Evolutionary conservation across 2,888 invertebrate genomes (phyloP).

Genomic region (Caenorhabditis sulstoni): DNA sequence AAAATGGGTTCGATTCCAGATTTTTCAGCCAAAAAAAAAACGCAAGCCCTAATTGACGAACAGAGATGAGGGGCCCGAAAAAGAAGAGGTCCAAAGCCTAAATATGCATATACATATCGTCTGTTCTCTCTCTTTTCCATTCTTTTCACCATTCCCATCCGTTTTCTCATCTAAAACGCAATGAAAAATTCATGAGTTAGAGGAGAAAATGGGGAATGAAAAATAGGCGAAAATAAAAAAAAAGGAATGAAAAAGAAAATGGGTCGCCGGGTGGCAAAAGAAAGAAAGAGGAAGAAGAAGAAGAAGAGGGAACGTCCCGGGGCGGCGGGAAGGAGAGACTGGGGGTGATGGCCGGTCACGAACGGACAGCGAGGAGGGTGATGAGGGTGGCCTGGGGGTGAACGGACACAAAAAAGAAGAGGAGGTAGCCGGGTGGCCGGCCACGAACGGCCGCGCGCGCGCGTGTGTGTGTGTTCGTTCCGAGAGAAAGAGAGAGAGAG

Average conservation of each 20-base stretch:
- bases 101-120: too few species aligned
- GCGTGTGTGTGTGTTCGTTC: too few species aligned
- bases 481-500: conserved; percentile 12
- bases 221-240: not conserved
- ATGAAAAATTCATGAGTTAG: not conserved
- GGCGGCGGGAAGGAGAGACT: conserved; percentile 11
- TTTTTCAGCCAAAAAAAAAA: too few species aligned
- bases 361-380: conserved; percentile 20
- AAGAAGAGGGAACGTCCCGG: conserved; percentile 1
- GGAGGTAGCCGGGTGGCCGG: conserved; percentile 31
- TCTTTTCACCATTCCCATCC: too few species aligned
- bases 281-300: not conserved
- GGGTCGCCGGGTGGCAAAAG: too few species aligned
- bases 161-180: not conserved
- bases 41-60: too few species aligned
- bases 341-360: conserved; percentile 21
- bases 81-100: too few species aligned
- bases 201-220: conserved; percentile 11
- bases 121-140: too few species aligned
- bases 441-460: not conserved
- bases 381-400: conserved; percentile 23
- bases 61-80: too few species aligned
- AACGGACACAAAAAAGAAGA: conserved; percentile 11
- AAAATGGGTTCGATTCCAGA: too few species aligned
- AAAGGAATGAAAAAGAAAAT: not conserved